Evolutionary conservation across 2,888 invertebrate genomes (phyloP), one percentile per base, ranked within the genome.

Genomic region (Drosophila pseudotalamancana): DNA sequence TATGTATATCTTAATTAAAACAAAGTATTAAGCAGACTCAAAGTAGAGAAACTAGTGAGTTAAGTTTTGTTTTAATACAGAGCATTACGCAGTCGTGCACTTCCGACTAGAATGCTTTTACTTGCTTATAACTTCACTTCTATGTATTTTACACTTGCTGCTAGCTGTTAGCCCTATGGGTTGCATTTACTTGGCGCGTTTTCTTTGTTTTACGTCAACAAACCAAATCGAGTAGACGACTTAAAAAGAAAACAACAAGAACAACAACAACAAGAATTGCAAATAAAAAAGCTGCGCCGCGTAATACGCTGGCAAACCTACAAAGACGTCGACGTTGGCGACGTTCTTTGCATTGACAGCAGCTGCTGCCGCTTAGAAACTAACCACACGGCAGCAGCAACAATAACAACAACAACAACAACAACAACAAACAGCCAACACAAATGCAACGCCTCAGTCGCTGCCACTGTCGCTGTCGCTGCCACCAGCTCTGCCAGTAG

Each of bases 191-290:
- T 64, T 53, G 54, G 42, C 55, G 68, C 59, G 51, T 40, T 72
- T 69, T 48, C 70, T 74, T 82, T 82, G 69, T 75, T 80, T 77
- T 66, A 57, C 79, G 79, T 82, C 82, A 80, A 65, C 79, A 66
- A 77, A 74, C 79, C 82, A 79, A 79, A 79, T 77, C 74, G 79
- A 69, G 69, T 61, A 66, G 66, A 66, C 60, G 53, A 77, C 57
- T 57, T 55, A 4, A 8, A 45, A 54, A 54, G 16, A 56, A 56
- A 29, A 34, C 25, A 50, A 43, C 23, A 55, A 9, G 16, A 55
- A 12, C 11, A 23, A 2, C 27, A 50, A 16, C 29, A 40, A 14
- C 6, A 53, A 60, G 16, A 60, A 60, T 14, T 25, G 19, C 46
- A 56, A 60, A 56, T 48, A 40, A 60, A 56, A 77, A 54, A 56